These are phyloP conservation scores for Mimachlamys varia DNA, from an alignment of 2,888 invertebrate species.

Conservation along the genomic window DNA sequence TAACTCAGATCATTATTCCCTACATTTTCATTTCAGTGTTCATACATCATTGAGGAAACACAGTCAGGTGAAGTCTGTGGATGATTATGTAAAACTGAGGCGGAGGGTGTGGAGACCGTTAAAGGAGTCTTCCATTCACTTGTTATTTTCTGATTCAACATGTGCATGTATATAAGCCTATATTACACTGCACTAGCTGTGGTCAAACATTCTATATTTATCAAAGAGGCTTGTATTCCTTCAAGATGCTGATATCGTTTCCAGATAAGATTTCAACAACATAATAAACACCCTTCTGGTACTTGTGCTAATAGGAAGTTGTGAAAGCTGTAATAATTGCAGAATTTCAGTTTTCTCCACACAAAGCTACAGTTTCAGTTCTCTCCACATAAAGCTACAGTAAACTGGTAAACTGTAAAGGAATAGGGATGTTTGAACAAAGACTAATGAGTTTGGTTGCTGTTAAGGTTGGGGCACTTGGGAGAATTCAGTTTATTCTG, in stretches of 20 bases:
- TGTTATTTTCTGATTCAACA: background rate
- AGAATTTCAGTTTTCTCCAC: no score
- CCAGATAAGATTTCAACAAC: background rate
- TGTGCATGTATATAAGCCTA: background rate
- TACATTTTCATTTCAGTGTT: background rate
- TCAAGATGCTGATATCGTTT: background rate
- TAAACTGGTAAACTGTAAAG: no score
- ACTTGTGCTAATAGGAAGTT: no score
- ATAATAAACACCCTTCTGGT: background rate
- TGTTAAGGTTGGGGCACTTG: no score
- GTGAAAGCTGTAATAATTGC: no score
- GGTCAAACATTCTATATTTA: slow-evolving; percentile 7
- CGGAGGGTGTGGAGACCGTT: background rate
- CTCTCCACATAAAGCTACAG: no score
- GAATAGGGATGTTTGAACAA: no score
- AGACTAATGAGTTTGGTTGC: no score
- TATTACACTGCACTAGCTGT: background rate
- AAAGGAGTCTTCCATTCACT: background rate
- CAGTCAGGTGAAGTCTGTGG: background rate
- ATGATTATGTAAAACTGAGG: background rate
- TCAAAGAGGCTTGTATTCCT: background rate
- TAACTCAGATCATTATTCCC: background rate
- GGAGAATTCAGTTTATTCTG: no score
- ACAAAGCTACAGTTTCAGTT: no score
- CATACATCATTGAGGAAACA: background rate